phyloP scores from a whole-genome alignment of 2,113 vertebrate species.

The Terrapene triunguis region DNA sequence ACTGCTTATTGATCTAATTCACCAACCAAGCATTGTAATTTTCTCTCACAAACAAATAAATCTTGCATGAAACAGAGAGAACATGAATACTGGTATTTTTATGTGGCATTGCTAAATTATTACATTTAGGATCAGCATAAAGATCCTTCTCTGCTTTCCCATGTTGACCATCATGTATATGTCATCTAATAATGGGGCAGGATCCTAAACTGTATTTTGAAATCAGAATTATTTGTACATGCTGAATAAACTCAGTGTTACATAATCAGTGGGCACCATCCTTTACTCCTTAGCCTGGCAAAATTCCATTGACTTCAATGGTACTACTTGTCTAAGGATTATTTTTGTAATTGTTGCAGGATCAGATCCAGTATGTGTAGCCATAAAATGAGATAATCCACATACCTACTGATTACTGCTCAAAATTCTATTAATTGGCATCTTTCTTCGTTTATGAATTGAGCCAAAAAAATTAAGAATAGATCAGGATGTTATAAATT shows the following conservation, averaged over 20 bases:
- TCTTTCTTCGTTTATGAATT: background rate
- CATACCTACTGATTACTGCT: background rate
- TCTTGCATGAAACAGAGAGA: slow-evolving; percentile 71
- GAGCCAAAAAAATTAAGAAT: background rate
- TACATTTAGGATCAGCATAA: slow-evolving; percentile 3
- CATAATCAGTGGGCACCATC: background rate
- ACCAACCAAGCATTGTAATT: slow-evolving; percentile 75
- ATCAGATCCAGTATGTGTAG: background rate
- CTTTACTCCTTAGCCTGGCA: rapidly evolving
- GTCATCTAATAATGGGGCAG: background rate
- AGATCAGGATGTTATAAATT: background rate
- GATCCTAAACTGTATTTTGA: background rate
- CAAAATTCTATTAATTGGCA: slow-evolving; percentile 22
- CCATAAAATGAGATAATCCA: background rate
- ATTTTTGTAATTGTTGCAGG: background rate
- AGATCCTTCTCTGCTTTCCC: background rate
- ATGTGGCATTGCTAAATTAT: slow-evolving; percentile 4
- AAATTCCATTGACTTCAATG: background rate
- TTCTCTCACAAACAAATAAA: slow-evolving; percentile 74
- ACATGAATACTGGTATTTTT: slow-evolving; percentile 32
- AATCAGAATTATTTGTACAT: background rate
- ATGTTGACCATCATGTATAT: background rate
- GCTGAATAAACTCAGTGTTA: background rate
- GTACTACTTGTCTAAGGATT: background rate
- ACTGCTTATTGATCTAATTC: slow-evolving; percentile 78